Evolutionary conservation across 35 echinoderm and acorn worm species (phyloP), one percentile per base, ranked within the genome.

Genomic region (Anneissia japonica): DNA sequence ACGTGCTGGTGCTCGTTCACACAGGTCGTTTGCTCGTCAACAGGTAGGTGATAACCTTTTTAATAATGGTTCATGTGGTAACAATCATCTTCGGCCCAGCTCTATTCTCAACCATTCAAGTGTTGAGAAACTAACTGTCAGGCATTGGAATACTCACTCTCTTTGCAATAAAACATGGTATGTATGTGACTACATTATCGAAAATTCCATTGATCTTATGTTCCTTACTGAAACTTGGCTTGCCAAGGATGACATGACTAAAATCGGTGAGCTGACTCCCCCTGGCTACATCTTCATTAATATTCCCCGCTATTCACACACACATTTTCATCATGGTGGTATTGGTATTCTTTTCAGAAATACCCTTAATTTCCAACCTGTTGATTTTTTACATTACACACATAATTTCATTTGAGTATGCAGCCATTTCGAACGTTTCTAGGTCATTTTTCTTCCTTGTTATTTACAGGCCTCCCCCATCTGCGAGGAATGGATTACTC

Each of bases 381-480:
- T 35, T 37, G n/a, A 34, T 82, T 31, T 39, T 82, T 82, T 26
- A 82, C 0, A 29, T 82, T 36, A 12, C 51, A 72, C 26, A 82
- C 28, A 82, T 36, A 3, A 82, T n/a, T 39, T 28, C 80, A 82
- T 82, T 82, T 36, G 80, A 82, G 37, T 82, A 82, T 40, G 32
- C 37, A 40, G 43, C 43, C 37, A 39, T 82, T 34, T 1, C 80
- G 26, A 82, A 2, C 37, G 37, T 82, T 29, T 33, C 30, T 82
- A 34, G n/a, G n/a, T 29, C 37, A 82, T 21, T 84, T 51, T 17
- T n/a, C 40, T 76, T 73, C 56, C 16, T 38, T 29, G 34, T 84
- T 74, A 84, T 84, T 1, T 84, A 84, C 46, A 56, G 83, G 36
- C 83, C 83, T 74, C 83, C 40, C n/a, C 83, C 83, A 51, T 76